phyloP scores from a whole-genome alignment of 2,113 vertebrate species.

The Pogonocichla stellata region DNA sequence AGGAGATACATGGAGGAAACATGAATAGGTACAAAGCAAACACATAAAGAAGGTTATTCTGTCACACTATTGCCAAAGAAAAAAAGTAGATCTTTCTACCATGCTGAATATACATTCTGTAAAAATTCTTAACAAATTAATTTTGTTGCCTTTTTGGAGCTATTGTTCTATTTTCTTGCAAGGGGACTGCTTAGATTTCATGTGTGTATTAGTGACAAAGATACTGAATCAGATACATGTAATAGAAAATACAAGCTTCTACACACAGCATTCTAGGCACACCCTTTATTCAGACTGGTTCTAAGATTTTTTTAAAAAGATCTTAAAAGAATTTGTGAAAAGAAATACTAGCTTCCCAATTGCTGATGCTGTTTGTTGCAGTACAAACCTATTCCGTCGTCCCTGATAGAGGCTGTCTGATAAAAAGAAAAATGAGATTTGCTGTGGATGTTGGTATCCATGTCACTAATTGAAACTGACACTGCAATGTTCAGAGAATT shows the following conservation, averaged over 20 bases:
- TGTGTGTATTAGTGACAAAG: neutral
- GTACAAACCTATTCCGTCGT: neutral
- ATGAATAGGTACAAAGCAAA: neutral
- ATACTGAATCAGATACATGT: neutral
- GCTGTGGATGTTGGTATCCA: constrained; percentile 71
- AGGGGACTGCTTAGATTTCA: neutral
- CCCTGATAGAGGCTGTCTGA: neutral
- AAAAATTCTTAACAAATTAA: neutral
- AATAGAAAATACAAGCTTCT: neutral
- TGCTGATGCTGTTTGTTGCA: neutral
- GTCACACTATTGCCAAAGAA: neutral
- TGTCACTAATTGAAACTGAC: constrained; percentile 86
- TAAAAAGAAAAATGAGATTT: constrained; percentile 74
- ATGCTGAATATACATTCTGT: neutral
- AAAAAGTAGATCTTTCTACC: neutral
- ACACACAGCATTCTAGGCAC: neutral
- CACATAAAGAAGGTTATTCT: neutral
- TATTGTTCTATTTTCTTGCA: neutral
- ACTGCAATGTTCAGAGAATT: constrained; percentile 69
- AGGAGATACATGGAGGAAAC: neutral
- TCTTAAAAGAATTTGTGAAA: neutral
- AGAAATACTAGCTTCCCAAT: neutral
- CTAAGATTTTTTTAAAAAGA: neutral
- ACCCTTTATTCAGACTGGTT: neutral
- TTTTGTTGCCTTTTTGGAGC: neutral